A percentile compares a stretch with the other conserved stretches of the same genome.
These are phyloP conservation scores for Pseudeuparius sepicola DNA, from an alignment of 2,888 invertebrate genomes.

Conservation along the genomic window DNA sequence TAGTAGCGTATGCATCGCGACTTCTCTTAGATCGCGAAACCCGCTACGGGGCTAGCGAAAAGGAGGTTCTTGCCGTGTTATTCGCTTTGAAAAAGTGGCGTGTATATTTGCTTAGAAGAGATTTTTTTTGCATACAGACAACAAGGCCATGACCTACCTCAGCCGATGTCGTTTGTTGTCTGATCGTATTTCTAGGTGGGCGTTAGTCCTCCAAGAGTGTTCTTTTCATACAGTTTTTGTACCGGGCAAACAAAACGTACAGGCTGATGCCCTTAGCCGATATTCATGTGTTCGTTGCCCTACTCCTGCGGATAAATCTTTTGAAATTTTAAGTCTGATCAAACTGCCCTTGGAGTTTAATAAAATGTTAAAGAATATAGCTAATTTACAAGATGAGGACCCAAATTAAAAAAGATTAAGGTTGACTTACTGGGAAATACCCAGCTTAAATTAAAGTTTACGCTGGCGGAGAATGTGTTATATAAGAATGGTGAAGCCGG, in stretches of 20 bases:
- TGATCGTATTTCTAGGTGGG: conserved; percentile 3
- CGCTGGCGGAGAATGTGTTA: conserved; percentile 5
- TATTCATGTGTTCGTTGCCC: conserved; percentile 9
- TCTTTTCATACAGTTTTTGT: too few species aligned
- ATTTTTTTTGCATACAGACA: too few species aligned
- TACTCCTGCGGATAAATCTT: conserved; percentile 5
- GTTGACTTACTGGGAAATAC: neutral
- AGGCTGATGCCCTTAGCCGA: conserved; percentile 8
- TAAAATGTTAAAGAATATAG: neutral
- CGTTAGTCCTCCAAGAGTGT: too few species aligned
- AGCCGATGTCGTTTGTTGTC: conserved; percentile 2
- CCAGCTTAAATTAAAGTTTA: conserved; percentile 2
- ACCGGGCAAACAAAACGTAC: neutral
- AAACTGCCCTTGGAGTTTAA: neutral
- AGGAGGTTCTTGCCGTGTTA: conserved; percentile 2
- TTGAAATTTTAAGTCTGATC: neutral
- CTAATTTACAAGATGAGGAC: conserved; percentile 1
- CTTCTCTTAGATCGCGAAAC: conserved; percentile 3
- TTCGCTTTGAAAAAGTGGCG: conserved; percentile 1
- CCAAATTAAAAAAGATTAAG: neutral
- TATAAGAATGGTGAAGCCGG: conserved; percentile 4
- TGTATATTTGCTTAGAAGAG: too few species aligned
- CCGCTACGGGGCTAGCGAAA: neutral
- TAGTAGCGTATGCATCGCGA: conserved; percentile 4
- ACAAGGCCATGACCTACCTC: too few species aligned